A percentile compares a stretch with the other conserved stretches of the same genome.
phyloP scores from a whole-genome alignment of 2,113 vertebrate genomes.

The Syngnathus scovelli region DNA sequence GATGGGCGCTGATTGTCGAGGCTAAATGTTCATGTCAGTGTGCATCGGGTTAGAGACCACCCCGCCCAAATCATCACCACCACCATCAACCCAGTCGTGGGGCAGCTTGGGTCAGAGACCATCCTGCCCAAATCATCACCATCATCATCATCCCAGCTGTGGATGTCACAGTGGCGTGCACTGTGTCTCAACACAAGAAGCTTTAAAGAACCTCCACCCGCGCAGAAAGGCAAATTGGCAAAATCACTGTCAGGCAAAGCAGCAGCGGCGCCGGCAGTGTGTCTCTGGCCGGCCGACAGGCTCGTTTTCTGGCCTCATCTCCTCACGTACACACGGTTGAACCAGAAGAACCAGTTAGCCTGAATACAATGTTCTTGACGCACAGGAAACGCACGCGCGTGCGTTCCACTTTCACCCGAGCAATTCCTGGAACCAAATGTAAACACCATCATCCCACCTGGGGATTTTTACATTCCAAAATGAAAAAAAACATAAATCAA shows the following conservation, averaged over 20 bases:
- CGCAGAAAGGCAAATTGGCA: conserved; percentile 44
- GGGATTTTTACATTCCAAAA: not conserved
- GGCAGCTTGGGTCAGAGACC: not conserved
- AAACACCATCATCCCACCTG: conserved; percentile 19
- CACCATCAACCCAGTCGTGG: conserved; percentile 41
- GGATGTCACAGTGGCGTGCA: conserved; percentile 48
- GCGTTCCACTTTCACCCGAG: conserved; percentile 13
- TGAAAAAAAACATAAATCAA: too few relatives aligned
- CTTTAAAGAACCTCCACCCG: conserved; percentile 34
- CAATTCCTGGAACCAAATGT: conserved; percentile 41
- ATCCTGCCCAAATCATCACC: too few relatives aligned
- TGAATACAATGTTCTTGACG: not conserved
- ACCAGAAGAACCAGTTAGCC: conserved; percentile 59
- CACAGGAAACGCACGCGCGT: not conserved
- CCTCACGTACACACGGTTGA: conserved; percentile 13
- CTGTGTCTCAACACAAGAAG: conserved; percentile 51
- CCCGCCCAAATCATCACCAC: too few relatives aligned
- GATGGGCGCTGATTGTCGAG: not conserved
- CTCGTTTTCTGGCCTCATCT: not conserved
- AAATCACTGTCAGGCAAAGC: conserved; percentile 16
- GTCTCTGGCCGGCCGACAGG: not conserved
- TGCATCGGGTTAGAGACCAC: not conserved
- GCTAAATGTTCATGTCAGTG: not conserved
- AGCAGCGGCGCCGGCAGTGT: not conserved
- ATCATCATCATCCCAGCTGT: conserved; percentile 41